phyloP scores from a whole-genome alignment of 2,113 vertebrate species.

The Cephalopholis sonnerati region DNA sequence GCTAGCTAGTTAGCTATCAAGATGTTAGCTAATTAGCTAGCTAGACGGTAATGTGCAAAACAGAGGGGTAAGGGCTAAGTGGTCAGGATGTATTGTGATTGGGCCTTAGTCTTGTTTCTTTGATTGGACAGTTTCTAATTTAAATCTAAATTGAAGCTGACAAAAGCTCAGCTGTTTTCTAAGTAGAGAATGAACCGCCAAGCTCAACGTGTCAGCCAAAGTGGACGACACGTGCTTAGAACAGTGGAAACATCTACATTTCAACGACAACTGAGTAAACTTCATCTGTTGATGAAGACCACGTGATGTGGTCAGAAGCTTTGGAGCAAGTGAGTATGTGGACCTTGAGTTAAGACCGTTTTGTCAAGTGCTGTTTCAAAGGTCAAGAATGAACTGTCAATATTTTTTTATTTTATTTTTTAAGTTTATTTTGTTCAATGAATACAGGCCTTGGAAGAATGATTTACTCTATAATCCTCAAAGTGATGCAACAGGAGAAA shows the following conservation, averaged over 20 bases:
- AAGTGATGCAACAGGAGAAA: background rate
- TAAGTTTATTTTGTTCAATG: too few species aligned
- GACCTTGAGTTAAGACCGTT: slow-evolving; percentile 1
- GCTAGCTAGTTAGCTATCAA: too few species aligned
- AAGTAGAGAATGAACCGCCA: background rate
- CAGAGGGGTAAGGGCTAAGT: too few species aligned
- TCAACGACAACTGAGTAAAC: background rate
- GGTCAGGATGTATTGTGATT: too few species aligned
- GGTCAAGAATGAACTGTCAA: too few species aligned
- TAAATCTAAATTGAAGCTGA: background rate
- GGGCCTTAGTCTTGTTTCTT: background rate
- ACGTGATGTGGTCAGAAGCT: background rate
- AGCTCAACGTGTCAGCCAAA: background rate
- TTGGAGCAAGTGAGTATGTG: slow-evolving; percentile 1
- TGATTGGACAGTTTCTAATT: background rate
- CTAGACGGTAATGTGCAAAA: too few species aligned
- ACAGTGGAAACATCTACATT: background rate
- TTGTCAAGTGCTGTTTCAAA: background rate
- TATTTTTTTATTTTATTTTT: too few species aligned
- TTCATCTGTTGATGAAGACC: too few species aligned
- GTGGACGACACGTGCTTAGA: background rate
- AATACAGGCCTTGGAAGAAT: background rate
- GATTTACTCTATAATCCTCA: background rate
- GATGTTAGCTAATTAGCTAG: too few species aligned
- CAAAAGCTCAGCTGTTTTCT: background rate